These are phyloP conservation scores for Nothoprocta pentlandii DNA, from an alignment of 2,113 vertebrate genomes.

Conservation along the genomic window DNA sequence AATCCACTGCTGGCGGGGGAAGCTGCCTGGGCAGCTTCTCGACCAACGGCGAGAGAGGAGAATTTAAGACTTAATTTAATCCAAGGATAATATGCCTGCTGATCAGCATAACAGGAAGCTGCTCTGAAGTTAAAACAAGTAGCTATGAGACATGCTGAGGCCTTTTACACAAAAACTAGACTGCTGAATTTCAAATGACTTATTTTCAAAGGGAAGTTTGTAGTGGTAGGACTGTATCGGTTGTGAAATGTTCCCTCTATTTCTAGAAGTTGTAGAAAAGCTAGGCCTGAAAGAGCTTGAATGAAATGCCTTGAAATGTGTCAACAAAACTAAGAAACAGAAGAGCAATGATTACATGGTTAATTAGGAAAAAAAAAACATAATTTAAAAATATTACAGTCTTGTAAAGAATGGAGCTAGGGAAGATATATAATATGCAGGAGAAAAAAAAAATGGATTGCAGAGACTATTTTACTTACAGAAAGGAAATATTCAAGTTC, in stretches of 20 bases:
- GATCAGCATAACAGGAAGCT: background rate
- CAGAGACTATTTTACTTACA: background rate
- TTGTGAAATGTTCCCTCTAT: background rate
- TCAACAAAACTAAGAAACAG: background rate
- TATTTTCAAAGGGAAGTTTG: background rate
- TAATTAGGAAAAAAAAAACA: constrained; percentile 9
- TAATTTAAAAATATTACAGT: constrained; percentile 21
- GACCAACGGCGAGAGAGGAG: background rate
- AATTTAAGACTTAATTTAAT: background rate
- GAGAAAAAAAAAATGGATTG: background rate
- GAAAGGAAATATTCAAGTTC: constrained; percentile 1
- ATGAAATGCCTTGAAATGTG: constrained; percentile 14
- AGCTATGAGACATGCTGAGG: rapidly evolving
- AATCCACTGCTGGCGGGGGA: background rate
- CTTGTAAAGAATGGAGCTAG: background rate
- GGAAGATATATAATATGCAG: background rate
- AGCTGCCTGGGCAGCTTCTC: background rate
- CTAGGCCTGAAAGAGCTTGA: background rate
- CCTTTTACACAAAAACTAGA: background rate
- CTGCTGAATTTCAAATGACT: background rate
- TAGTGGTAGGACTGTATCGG: background rate
- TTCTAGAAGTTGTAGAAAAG: background rate
- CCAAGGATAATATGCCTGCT: background rate
- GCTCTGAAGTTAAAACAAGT: background rate
- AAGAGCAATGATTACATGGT: background rate